phyloP scores from a whole-genome alignment of 1,140 invertebrate genomes.

The Pseudomyrmex concolor region DNA sequence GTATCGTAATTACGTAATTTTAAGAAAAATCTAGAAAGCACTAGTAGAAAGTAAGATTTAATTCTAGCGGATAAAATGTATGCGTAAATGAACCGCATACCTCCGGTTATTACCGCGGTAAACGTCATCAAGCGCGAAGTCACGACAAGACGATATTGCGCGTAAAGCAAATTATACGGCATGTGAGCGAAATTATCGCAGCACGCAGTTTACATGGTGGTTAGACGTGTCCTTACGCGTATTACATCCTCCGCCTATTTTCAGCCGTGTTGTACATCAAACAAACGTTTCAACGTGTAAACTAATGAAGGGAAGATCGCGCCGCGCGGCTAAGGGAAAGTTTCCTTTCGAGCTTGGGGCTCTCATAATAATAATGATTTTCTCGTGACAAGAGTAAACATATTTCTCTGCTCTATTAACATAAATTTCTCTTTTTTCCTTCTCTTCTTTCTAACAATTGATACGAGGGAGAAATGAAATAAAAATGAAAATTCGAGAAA shows the following conservation, averaged over 20 bases:
- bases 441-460: no score
- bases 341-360: neutral
- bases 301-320: no score
- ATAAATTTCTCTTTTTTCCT: no score
- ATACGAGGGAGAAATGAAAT: no score
- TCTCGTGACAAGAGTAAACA: no score
- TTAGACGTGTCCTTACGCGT: conserved; percentile 49
- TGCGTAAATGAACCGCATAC: neutral
- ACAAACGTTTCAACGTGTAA: conserved; percentile 30
- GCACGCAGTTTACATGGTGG: conserved; percentile 64
- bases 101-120: conserved; percentile 7
- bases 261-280: conserved; percentile 27
- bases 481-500: no score
- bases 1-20: neutral
- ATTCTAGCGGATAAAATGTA: conserved; percentile 16
- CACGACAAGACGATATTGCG: conserved; percentile 68
- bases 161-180: conserved; percentile 70
- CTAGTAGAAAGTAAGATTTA: conserved; percentile 17
- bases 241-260: conserved; percentile 20
- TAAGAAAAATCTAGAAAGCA: conserved; percentile 19
- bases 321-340: no score
- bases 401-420: no score
- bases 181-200: conserved; percentile 65
- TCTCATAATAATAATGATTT: neutral
- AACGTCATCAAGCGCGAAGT: conserved; percentile 61